phyloP scores from a whole-genome alignment of 2,888 invertebrate species.

The Xanthia togata region DNA sequence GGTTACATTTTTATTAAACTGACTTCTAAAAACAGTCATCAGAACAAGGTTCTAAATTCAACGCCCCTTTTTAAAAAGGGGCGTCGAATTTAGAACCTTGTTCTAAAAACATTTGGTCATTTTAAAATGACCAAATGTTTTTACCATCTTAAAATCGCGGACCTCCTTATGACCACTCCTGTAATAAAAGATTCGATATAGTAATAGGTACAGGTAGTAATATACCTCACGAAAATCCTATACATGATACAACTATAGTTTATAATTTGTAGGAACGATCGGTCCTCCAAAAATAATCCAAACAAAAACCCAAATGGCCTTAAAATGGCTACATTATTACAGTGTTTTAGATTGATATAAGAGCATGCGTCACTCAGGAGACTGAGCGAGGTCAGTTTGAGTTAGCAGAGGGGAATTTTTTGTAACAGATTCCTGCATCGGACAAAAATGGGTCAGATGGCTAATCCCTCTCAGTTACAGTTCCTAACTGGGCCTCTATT shows the following conservation, averaged over 20 bases:
- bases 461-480: conserved; percentile 42
- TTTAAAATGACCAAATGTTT: background rate
- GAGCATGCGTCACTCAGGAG: conserved; percentile 28
- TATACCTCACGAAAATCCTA: background rate
- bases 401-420: conserved; percentile 32
- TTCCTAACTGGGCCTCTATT: conserved; percentile 18
- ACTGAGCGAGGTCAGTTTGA: conserved; percentile 35
- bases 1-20: background rate
- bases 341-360: conserved; percentile 26
- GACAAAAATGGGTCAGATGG: conserved; percentile 51
- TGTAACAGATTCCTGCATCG: conserved; percentile 36
- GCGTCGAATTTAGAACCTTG: background rate
- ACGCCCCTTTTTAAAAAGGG: background rate
- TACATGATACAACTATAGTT: background rate
- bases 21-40: background rate
- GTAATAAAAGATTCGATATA: background rate
- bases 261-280: background rate
- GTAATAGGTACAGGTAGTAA: background rate
- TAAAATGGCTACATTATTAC: conserved; percentile 24
- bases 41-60: background rate
- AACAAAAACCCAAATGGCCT: conserved; percentile 7
- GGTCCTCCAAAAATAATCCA: background rate
- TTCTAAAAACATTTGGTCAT: too few species aligned
- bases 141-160: background rate
- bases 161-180: background rate